Conservation (phyloP, 2,797 vertebrate species). For the Apogon hyalosoma region DNA sequence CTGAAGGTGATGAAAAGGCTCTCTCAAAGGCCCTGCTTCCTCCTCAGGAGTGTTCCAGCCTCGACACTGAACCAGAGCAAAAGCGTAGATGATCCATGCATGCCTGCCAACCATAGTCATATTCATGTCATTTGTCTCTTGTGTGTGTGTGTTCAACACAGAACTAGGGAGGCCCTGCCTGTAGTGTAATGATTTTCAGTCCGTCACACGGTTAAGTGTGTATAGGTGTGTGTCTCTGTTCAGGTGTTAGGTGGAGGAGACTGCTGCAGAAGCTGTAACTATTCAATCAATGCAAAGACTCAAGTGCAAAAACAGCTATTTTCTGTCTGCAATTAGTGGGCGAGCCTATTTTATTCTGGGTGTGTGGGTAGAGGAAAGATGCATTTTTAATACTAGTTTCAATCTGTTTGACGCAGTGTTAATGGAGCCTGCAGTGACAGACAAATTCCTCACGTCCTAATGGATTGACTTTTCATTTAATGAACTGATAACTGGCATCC, state of each 20-base stretch:
- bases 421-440: slow-evolving; percentile 68
- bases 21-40: slow-evolving; percentile 73
- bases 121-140: slow-evolving; percentile 59
- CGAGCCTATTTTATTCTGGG: slow-evolving; percentile 21
- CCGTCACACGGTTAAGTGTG: slow-evolving; percentile 5
- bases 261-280: slow-evolving; percentile 10
- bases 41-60: slow-evolving; percentile 63
- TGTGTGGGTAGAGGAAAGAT: slow-evolving; percentile 39
- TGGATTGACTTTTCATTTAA: slow-evolving; percentile 69
- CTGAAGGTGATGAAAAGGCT: slow-evolving; percentile 82
- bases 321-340: slow-evolving; percentile 35
- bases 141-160: slow-evolving; percentile 16
- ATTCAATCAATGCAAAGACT: slow-evolving; percentile 14
- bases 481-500: slow-evolving; percentile 75
- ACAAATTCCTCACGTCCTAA: slow-evolving; percentile 66
- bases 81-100: slow-evolving; percentile 62
- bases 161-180: slow-evolving; percentile 25
- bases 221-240: slow-evolving; percentile 20
- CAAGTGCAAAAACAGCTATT: slow-evolving; percentile 18
- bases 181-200: slow-evolving; percentile 40
- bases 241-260: slow-evolving; percentile 10
- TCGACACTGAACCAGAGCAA: slow-evolving; percentile 64
- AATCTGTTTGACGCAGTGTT: slow-evolving; percentile 64
- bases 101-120: slow-evolving; percentile 45
- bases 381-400: slow-evolving; percentile 71